Conservation (phyloP, 2,797 vertebrate genomes). For the Pelochelys cantorii region DNA sequence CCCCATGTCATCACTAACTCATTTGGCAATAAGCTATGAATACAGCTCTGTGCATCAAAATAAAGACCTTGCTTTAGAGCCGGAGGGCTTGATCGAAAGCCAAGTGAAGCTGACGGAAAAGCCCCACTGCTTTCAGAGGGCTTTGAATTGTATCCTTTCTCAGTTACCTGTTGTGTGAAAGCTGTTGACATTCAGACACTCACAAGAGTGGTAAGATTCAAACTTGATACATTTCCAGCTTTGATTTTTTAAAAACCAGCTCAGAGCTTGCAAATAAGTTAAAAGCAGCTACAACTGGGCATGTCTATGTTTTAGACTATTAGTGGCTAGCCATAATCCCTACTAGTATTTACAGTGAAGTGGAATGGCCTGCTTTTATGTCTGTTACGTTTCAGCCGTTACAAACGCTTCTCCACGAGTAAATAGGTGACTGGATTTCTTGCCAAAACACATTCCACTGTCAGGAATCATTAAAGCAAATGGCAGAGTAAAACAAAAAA, state of each 20-base stretch:
- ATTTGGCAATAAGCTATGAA: neutral
- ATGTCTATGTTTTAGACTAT: too few relatives aligned
- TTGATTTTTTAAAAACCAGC: neutral
- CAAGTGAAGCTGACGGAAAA: neutral
- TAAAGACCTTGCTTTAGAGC: neutral
- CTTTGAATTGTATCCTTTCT: neutral
- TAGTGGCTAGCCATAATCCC: neutral
- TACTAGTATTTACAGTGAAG: conserved; percentile 40
- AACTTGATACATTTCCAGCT: neutral
- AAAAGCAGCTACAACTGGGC: conserved; percentile 34
- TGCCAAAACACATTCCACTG: conserved; percentile 64
- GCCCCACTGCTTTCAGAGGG: fast-evolving
- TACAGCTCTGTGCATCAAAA: neutral
- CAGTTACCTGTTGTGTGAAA: conserved; percentile 18
- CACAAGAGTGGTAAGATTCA: neutral
- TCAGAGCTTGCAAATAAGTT: neutral
- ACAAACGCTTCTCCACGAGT: conserved; percentile 34
- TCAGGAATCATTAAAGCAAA: conserved; percentile 65
- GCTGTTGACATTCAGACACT: neutral
- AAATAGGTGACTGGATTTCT: conserved; percentile 34
- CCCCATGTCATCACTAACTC: neutral
- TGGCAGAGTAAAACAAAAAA: conserved; percentile 36
- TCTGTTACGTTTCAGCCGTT: conserved; percentile 24
- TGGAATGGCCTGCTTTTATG: conserved; percentile 30
- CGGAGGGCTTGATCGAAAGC: neutral